Base-by-base conservation (phyloP, 2,888 invertebrate species). In the Gibbula magus region DNA sequence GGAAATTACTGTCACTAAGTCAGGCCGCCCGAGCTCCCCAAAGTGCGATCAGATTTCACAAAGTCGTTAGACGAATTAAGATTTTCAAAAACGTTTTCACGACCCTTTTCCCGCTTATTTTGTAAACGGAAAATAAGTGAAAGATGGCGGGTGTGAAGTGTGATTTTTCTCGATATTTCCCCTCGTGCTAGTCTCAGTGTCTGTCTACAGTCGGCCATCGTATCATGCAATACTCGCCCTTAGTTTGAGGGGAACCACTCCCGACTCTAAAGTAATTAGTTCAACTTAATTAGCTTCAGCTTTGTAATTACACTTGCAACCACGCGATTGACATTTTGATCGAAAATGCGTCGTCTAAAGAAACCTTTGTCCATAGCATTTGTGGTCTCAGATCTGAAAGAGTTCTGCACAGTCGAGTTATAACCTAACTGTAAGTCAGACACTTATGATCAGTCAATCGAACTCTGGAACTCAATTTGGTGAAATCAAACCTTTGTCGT, bases 1-100 rank as follows among this genome's bases (percentile, higher is more conserved):
- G 70, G 70, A 70, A 70, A 70, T 70, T 70, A 70, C 70, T 70
- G 70, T 70, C 70, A 70, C 70, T 70, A 70, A 70, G 70, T 70
- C 70, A 70, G 70, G 70, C 10, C 70, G 29, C 32, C 39, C 70
- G 35, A 35, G 35, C 20, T 70, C 70, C 70, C 70, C 70, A 39
- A 70, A 70, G 70, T 35, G 70, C 20, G 70, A 70, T 70, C 70
- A 35, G 70, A 70, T 70, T 70, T 70, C 70, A 20, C 35, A 70
- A 70, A 70, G 70, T 70, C 70, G 70, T 70, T 70, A 70, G 39
- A 70, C 70, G 70, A 70, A 70, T 70, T 70, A 70, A 39, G 35
- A 70, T 35, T 70, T 70, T 70, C 70, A 70, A 70, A 70, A 70
- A 32, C 70, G 39, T 39, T 70, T n/a, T 32, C 70, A 8, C 39